Base-by-base conservation (phyloP, 2,113 vertebrate genomes). In the Syngnathoides biaculeatus region DNA sequence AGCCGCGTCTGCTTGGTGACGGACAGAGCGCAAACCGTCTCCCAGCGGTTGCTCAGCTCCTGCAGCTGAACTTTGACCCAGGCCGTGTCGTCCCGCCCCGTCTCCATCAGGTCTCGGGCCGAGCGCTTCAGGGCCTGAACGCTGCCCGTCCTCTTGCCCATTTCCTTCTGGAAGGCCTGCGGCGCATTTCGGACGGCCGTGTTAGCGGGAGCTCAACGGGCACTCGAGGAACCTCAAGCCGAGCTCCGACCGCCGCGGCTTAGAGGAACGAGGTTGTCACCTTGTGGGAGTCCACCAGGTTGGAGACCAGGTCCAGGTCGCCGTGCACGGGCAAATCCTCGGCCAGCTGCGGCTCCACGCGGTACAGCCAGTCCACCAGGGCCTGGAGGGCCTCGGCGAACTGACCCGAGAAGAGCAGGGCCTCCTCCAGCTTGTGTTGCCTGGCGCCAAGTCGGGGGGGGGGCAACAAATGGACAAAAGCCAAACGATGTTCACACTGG, bases 11-110 rank as follows among this genome's bases (percentile, higher is more conserved):
- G 97, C 73, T 99, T 99, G 77, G 91, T 93, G 85, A 99, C 95
- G 0, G 97, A 99, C 53, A 99, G 90, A 38, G 95, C 96, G 24
- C 97, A 99, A 64, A 99, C 95, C 0, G 94, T 95, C 24, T 99
- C 97, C 97, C 97, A 99, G 65, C 96, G 95, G 87, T 94, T 96
- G 87, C 95, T 97, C 38, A 99, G 93, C 84, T 99, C 97, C 80
- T 98, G 96, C 19, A 99, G 92, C 77, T 99, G 97, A 74, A 96
- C 97, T 79, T 96, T 96, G 70, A 99, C 96, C 97, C 97, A 99
- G 0, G 95, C 96, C 0, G 97, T 98, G 85, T 99, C 97, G 0
- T 99, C 97, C 0, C 95, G 89, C 47, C 95, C 95, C 3, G 92
- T 96, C 24, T 99, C 97, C 52, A 98, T 95, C 13, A 99, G 93